A percentile compares a stretch with the other conserved stretches of the same genome.
Conservation (phyloP, 2,113 vertebrate species). For the Phocoena phocoena region DNA sequence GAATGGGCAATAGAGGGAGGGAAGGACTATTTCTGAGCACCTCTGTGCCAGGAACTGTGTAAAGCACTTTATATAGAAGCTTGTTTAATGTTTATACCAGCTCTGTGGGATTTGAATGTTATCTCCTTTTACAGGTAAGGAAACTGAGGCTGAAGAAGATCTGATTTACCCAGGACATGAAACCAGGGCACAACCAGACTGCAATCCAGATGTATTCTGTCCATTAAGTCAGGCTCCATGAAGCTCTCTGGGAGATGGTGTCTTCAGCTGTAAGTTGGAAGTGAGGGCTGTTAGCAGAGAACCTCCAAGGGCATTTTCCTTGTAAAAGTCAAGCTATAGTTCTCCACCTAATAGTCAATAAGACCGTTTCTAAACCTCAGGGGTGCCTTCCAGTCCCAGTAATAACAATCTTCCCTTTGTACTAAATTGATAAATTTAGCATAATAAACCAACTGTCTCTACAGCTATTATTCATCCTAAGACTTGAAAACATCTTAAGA, state of each 20-base stretch:
- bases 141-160: not conserved
- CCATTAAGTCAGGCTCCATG: not conserved
- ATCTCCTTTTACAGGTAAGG: not conserved
- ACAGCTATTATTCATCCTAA: not conserved
- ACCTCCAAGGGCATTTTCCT: not conserved
- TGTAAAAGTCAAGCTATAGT: not conserved
- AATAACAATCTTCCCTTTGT: not conserved
- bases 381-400: not conserved
- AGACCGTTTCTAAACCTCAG: not conserved
- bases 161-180: not conserved
- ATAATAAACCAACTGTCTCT: not conserved
- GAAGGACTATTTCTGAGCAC: not conserved
- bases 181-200: not conserved
- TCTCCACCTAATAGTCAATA: not conserved
- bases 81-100: not conserved
- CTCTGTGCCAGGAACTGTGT: not conserved
- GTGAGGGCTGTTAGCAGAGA: not conserved
- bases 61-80: not conserved
- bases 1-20: not conserved
- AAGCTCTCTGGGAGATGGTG: not conserved
- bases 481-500: conserved; percentile 26
- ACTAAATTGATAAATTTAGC: not conserved
- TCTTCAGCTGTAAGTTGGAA: not conserved
- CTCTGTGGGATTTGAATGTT: not conserved
- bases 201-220: not conserved